Percentiles rank a stretch among this genome's conserved stretches.
These are phyloP conservation scores for Haliclystus octoradiatus DNA, from an alignment of 30 jellyfish, hydroid and myxozoan species.

Conservation along the genomic window DNA sequence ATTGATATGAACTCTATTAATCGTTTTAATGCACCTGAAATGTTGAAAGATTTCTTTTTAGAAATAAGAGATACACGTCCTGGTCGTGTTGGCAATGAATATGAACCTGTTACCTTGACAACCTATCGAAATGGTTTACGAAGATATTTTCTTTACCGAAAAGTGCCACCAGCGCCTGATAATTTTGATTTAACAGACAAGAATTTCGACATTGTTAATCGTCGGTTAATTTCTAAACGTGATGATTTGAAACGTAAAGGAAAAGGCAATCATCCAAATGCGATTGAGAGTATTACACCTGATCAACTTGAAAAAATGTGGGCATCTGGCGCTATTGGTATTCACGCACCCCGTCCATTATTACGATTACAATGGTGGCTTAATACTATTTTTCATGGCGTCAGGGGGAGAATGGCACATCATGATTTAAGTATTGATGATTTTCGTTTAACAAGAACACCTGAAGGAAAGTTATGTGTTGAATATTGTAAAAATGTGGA, in stretches of 20 bases:
- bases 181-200: conserved; percentile 92
- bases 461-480: conserved; percentile 85
- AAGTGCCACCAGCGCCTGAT: conserved; percentile 93
- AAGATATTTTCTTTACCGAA: conserved; percentile 79
- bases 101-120: conserved; percentile 97
- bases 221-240: conserved; percentile 74
- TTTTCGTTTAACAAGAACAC: conserved; percentile 57
- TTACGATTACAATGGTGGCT: conserved; percentile 93
- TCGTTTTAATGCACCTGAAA: conserved; percentile 88
- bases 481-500: conserved; percentile 54
- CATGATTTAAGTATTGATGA: conserved; percentile 84
- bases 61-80: conserved; percentile 98
- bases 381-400: conserved; percentile 90
- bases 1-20: conserved; percentile 83
- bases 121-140: conserved; percentile 93
- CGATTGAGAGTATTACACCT: conserved; percentile 92
- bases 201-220: conserved; percentile 82
- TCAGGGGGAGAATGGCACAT: conserved; percentile 96
- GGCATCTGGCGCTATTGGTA: conserved; percentile 97
- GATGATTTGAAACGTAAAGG: conserved; percentile 95
- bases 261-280: conserved; percentile 96
- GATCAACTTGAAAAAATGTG: conserved; percentile 96
- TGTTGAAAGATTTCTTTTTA: conserved; percentile 82
- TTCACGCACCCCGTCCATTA: conserved; percentile 97
- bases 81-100: conserved; percentile 94